Evolutionary conservation across 1,140 invertebrate species (phyloP), one percentile per base, ranked within the genome.

Genomic region (Drosophila pandora): DNA sequence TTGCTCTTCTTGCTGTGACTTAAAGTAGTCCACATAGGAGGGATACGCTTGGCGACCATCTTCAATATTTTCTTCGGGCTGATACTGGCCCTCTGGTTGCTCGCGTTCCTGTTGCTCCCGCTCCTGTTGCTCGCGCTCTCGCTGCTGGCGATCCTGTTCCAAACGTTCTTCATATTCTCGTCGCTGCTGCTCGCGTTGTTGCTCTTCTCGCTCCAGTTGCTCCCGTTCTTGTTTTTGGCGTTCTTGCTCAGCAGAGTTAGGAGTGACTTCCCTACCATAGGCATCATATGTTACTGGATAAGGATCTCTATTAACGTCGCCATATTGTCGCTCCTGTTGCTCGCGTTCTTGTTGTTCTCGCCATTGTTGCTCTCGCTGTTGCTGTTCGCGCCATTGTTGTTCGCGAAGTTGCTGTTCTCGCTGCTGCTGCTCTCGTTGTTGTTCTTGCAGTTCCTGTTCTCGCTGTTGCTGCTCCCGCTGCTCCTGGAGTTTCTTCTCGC

Each of bases 291-390:
- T 28, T 6, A 28, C 30, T n/a, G 57, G 22, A 37, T 59, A 59
- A 1, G 28, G 43, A 34, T 12, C 3, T 1, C n/a, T 17, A 3
- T 52, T 48, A 7, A 37, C 34, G 2, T n/a, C 10, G 34, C 50
- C 49, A 23, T 59, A 13, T 25, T 28, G 21, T 0, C 30, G 10
- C 21, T 48, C 53, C 2, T 61, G 56, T 13, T 61, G 64, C 5
- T 76, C 39, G n/a, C 64, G 37, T 28, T 62, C 49, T n/a, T 50
- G 53, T 28, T 75, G 47, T 4, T 55, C 28, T 6, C 52, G 59
- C n/a, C 6, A 17, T 5, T 17, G 34, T 10, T 50, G 17, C 4
- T 55, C 45, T 13, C 41, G 67, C 8, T 25, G 28, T n/a, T 54
- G 68, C n/a, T 22, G 54, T 4, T 49, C 30, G 3, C 30, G 45